Evolutionary conservation across 2,113 vertebrate species (phyloP).

Genomic region (Blennius ocellaris): DNA sequence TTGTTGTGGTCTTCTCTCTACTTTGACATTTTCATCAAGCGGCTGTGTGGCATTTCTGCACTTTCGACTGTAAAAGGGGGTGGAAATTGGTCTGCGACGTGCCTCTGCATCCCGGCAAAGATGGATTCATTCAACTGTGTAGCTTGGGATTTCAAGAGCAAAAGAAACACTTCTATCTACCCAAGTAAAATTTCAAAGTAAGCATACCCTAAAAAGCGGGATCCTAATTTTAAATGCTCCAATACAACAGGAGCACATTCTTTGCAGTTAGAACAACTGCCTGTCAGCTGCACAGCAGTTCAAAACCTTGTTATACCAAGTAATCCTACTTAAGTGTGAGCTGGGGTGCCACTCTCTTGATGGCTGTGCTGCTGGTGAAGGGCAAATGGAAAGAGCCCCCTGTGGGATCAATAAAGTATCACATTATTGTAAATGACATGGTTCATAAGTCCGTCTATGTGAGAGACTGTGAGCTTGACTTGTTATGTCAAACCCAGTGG

Average conservation of each 20-base stretch:
- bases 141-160: not conserved
- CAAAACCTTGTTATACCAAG: conserved; percentile 33
- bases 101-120: not conserved
- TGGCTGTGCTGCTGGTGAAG: conserved; percentile 36
- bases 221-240: conserved; percentile 17
- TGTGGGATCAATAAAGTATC: conserved; percentile 61
- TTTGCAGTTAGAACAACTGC: conserved; percentile 8
- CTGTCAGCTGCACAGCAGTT: conserved; percentile 30
- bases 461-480: conserved; percentile 33
- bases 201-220: not conserved
- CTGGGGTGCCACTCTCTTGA: conserved; percentile 15
- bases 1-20: conserved; percentile 28
- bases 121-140: not conserved
- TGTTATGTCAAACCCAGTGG: conserved; percentile 31
- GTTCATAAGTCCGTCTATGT: conserved; percentile 35
- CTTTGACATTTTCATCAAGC: conserved; percentile 68
- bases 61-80: not conserved
- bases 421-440: conserved; percentile 55
- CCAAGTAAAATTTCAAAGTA: not conserved
- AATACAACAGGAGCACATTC: conserved; percentile 2
- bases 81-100: conserved; percentile 11
- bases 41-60: conserved; percentile 47
- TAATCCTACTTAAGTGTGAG: conserved; percentile 38
- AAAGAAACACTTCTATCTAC: not conserved
- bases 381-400: conserved; percentile 36